Conservation (phyloP, 1,140 invertebrate species). For the Hyphantria cunea region DNA sequence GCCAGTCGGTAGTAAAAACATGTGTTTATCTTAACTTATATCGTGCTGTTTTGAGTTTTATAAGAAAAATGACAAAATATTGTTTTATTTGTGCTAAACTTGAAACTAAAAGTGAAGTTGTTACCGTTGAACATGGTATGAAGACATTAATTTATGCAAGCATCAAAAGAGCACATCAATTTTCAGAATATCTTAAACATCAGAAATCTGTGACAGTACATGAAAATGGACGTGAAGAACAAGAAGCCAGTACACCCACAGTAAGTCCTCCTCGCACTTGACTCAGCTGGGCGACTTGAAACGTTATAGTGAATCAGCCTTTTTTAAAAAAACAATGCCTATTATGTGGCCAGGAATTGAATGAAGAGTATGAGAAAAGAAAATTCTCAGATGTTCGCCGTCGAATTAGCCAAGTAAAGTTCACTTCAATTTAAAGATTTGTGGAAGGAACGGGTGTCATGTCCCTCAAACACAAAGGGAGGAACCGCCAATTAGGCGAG, state of each 20-base stretch:
- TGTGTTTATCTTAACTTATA: no score
- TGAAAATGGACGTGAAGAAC: slow-evolving; percentile 38
- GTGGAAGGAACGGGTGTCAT: no score
- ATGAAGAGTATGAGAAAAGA: slow-evolving; percentile 40
- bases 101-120: slow-evolving; percentile 29
- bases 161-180: slow-evolving; percentile 33
- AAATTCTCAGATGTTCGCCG: slow-evolving; percentile 34
- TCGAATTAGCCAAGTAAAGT: slow-evolving; percentile 41
- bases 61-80: no score
- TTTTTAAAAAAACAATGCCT: slow-evolving; percentile 50
- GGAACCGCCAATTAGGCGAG: no score
- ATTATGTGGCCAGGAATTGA: slow-evolving; percentile 51
- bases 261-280: slow-evolving; percentile 45
- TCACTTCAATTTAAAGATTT: slow-evolving; percentile 41
- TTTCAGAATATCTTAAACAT: slow-evolving; percentile 3
- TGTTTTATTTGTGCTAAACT: no score
- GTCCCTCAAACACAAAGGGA: no score
- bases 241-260: slow-evolving; percentile 44
- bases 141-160: slow-evolving; percentile 37
- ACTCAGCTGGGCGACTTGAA: no score
- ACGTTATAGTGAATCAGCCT: slow-evolving; percentile 45
- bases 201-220: slow-evolving; percentile 24
- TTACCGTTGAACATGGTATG: slow-evolving; percentile 35
- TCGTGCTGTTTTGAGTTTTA: no score
- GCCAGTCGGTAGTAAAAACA: no score